Percentiles rank a stretch among this genome's conserved stretches.
Conservation (phyloP, 2,888 invertebrate species). For the Smittia aterrima region DNA sequence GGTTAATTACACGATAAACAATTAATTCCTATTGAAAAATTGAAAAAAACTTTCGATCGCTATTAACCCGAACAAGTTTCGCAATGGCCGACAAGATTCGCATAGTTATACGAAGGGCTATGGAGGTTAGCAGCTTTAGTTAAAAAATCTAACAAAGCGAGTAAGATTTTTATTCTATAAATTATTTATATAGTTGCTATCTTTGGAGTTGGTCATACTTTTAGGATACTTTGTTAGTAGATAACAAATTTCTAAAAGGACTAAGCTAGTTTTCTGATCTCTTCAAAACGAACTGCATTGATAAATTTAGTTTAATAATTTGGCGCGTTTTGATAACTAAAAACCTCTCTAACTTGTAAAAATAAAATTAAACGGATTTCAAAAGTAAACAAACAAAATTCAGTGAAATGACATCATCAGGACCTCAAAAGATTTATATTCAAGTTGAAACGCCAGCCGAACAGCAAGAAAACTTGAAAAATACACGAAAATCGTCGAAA, state of each 20-base stretch:
- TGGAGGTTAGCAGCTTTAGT: no score
- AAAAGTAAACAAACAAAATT: neutral
- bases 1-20: slow-evolving; percentile 33
- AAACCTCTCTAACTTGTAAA: neutral
- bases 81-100: no score
- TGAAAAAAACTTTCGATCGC: slow-evolving; percentile 22
- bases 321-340: no score
- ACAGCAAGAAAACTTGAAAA: slow-evolving; percentile 60
- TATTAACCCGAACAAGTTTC: no score
- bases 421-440: slow-evolving; percentile 51
- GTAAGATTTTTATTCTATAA: no score
- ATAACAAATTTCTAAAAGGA: no score
- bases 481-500: slow-evolving; percentile 66
- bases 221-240: no score
- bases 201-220: no score
- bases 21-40: slow-evolving; percentile 36
- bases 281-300: neutral
- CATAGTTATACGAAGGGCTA: no score
- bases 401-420: slow-evolving; percentile 45
- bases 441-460: slow-evolving; percentile 53
- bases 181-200: no score
- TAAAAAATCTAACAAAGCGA: no score
- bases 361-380: neutral
- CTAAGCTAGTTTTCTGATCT: no score
- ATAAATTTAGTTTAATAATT: neutral